Evolutionary conservation across 2,888 invertebrate species (phyloP), one percentile per base, ranked within the genome.

Genomic region (Phengaris alcon): DNA sequence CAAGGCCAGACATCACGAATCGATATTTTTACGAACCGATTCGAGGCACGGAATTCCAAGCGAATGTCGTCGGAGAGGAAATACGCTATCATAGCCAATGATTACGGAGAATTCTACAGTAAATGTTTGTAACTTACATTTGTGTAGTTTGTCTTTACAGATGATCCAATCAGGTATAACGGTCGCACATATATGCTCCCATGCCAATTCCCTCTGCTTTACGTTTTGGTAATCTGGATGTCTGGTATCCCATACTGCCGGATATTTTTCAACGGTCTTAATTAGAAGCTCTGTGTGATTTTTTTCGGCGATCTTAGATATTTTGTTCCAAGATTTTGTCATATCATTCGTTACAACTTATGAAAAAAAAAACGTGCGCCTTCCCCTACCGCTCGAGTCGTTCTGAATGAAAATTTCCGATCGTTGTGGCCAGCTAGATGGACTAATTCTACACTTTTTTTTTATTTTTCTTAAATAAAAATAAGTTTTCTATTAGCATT

Each of bases 391-490:
- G 22, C 12, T 22, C 59, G 59, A 64, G 10, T 22, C 22, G 59
- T 64, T 22, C 59, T 64, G 59, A 64, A 64, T 22, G 57, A 4
- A 15, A 57, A 57, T 64, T 64, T 64, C 59, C 59, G 59, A 10
- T 22, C 35, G 59, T 35, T 64, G 59, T 64, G 59, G 35, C 59
- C 59, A 64, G 22, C 35, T 64, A 10, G 3, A 64, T 10, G 59
- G 10, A 22, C 22, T 64, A 10, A 9, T 22, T 35, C 15, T 64
- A 22, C 35, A 64, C 12, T 64, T 22, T 55, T 2, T 55, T 55
- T 54, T 13, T n/a, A n/a, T 12, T 54, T 54, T 54, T 13, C 4
- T 0, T 54, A 54, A n/a, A n/a, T n/a, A n/a, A n/a, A n/a, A n/a
- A 35, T 22, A 35, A 35, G 35, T 35, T 35, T 35, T 35, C 4